Conservation (phyloP, 2,888 invertebrate genomes). For the Axea sp. region DNA sequence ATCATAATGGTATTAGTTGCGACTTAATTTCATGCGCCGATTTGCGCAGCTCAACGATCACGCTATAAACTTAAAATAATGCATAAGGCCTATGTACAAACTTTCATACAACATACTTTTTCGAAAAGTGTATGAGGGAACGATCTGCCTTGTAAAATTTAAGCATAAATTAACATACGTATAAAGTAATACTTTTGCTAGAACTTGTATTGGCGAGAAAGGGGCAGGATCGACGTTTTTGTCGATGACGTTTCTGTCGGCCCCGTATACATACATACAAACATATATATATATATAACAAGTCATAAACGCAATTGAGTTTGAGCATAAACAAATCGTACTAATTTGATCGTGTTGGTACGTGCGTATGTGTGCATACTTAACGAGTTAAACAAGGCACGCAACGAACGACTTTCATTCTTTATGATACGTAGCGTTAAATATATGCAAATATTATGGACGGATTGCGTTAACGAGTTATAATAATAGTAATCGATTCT, state of each 20-base stretch:
- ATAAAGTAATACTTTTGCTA: conserved; percentile 47
- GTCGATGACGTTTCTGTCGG: conserved; percentile 3
- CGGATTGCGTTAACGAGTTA: conserved; percentile 64
- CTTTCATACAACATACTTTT: conserved; percentile 70
- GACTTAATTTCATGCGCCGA: conserved; percentile 8
- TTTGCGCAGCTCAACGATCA: conserved; percentile 5
- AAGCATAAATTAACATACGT: conserved; percentile 37
- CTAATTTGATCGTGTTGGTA: conserved; percentile 19
- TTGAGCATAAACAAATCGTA: conserved; percentile 51
- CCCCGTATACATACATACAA: conserved; percentile 13
- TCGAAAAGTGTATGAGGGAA: conserved; percentile 42
- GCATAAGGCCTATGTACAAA: conserved; percentile 71
- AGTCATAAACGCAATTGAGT: conserved; percentile 37
- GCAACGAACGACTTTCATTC: conserved; percentile 56
- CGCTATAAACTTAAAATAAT: conserved; percentile 50
- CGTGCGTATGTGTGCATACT: conserved; percentile 26
- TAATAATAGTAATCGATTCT: conserved; percentile 51
- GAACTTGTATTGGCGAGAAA: conserved; percentile 6
- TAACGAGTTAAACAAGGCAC: conserved; percentile 60
- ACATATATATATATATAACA: conserved; percentile 47
- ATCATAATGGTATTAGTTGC: conserved; percentile 49
- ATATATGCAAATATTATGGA: conserved; percentile 65
- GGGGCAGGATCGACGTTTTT: conserved; percentile 2
- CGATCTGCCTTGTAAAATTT: conserved; percentile 43
- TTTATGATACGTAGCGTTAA: conserved; percentile 56